Base-by-base conservation (phyloP, 2,888 invertebrate species). In the Chironomus riparius region DNA sequence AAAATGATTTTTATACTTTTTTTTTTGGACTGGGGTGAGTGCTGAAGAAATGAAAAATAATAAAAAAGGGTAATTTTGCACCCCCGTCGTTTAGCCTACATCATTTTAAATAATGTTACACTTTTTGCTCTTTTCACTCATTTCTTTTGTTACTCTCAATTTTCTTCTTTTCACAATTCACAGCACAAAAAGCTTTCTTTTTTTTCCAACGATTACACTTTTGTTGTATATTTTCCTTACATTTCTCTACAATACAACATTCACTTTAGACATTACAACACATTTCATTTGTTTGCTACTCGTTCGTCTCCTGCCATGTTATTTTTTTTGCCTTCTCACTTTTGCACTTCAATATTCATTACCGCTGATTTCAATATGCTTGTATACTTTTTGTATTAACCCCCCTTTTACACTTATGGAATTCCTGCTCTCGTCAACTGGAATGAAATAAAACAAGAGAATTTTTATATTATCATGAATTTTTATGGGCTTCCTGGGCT, bases 91-190 rank as follows among this genome's bases (percentile, higher is more conserved):
- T 70, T 48, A 50, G 72, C 72, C 72, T 72, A 72, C 72, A 72
- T 72, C 62, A 72, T 72, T 72, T 72, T 72, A 72, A 72, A 72
- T 72, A 62, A 72, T 72, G 61, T 62, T 72, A 50, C 15, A 24
- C 68, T 28, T 68, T 47, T n/a, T 15, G 47, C 38, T 68, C 18
- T 38, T 38, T 68, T 68, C 68, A 38, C 38, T 72, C 24, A 47
- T 48, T 48, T 69, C 72, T 28, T 28, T 24, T 61, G n/a, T 72
- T 24, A 72, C 24, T 70, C 21, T 5, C 68, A 18, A 21, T 21
- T 47, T 5, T 70, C 28, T 24, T 50, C n/a, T 48, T 70, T 70
- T 24, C 24, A 70, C 70, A 18, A 22, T 70, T 22, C 56, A n/a
- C 48, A 65, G 56, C 47, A 38, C 38, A 18, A 15, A 15, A 47